Evolutionary conservation across 2,888 invertebrate species (phyloP).

Genomic region (Eulithis testata): DNA sequence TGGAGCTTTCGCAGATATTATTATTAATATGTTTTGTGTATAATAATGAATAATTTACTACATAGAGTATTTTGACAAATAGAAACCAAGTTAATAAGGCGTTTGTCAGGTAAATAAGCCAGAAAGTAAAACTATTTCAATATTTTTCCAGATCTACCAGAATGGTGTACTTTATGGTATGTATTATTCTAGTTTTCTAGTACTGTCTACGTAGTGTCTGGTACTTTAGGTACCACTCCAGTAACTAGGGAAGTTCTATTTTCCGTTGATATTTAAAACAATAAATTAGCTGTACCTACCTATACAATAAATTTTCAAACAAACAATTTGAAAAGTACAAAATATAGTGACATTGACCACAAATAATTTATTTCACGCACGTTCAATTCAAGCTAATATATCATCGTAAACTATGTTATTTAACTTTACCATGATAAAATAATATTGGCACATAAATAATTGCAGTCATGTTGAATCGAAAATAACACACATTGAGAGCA

Average conservation of each 20-base stretch:
- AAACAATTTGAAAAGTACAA: neutral
- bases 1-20: too few species aligned
- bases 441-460: conserved; percentile 29
- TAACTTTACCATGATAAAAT: conserved; percentile 4
- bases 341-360: neutral
- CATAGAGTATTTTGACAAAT: too few species aligned
- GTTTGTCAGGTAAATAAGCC: too few species aligned
- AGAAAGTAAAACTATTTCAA: too few species aligned
- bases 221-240: too few species aligned
- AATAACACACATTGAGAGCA: conserved; percentile 29
- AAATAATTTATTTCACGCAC: neutral
- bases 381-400: neutral
- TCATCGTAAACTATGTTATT: neutral
- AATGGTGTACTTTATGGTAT: conserved; percentile 47
- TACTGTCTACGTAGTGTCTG: neutral
- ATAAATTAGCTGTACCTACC: too few species aligned
- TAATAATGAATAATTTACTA: too few species aligned
- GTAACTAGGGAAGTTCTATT: too few species aligned
- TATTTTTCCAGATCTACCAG: conserved; percentile 28
- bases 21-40: too few species aligned
- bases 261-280: too few species aligned
- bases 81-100: too few species aligned
- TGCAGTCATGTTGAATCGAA: conserved; percentile 24
- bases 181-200: conserved; percentile 14
- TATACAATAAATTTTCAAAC: too few species aligned